Evolutionary conservation across 1,140 invertebrate species (phyloP).

Genomic region (Agrypnia vestita): DNA sequence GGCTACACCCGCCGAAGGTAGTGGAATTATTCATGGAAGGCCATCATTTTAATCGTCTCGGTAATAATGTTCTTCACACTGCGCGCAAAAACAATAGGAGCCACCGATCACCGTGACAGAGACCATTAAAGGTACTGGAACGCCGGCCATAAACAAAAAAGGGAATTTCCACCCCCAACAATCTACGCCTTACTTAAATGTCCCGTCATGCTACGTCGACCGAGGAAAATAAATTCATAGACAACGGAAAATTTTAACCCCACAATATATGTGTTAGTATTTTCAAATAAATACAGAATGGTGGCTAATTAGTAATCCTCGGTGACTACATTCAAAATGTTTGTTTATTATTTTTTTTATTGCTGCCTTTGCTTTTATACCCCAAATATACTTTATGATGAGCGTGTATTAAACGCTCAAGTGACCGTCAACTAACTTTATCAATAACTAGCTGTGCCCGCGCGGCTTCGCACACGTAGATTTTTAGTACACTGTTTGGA

Average conservation of each 20-base stretch:
- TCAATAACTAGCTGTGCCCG: too few relatives aligned
- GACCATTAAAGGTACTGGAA: constrained; percentile 33
- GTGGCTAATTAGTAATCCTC: too few relatives aligned
- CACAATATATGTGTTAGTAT: not conserved
- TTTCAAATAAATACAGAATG: too few relatives aligned
- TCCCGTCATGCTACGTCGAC: not conserved
- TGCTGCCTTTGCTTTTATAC: too few relatives aligned
- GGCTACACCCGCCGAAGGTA: too few relatives aligned
- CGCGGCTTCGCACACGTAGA: too few relatives aligned
- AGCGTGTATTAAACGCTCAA: too few relatives aligned
- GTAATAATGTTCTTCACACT: constrained; percentile 7
- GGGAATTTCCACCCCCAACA: not conserved
- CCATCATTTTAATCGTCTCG: constrained; percentile 26
- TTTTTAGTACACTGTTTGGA: too few relatives aligned
- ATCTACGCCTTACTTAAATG: not conserved
- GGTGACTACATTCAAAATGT: too few relatives aligned
- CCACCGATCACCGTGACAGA: constrained; percentile 34
- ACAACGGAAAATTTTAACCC: not conserved
- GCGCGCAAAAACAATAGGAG: constrained; percentile 36
- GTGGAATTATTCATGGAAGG: not conserved
- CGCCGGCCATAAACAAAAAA: constrained; percentile 9
- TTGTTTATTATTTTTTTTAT: too few relatives aligned
- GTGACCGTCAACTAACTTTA: too few relatives aligned
- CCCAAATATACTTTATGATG: too few relatives aligned
- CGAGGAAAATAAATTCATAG: not conserved